Base-by-base conservation (phyloP, 2,797 vertebrate species). In the Diceros bicornis region DNA sequence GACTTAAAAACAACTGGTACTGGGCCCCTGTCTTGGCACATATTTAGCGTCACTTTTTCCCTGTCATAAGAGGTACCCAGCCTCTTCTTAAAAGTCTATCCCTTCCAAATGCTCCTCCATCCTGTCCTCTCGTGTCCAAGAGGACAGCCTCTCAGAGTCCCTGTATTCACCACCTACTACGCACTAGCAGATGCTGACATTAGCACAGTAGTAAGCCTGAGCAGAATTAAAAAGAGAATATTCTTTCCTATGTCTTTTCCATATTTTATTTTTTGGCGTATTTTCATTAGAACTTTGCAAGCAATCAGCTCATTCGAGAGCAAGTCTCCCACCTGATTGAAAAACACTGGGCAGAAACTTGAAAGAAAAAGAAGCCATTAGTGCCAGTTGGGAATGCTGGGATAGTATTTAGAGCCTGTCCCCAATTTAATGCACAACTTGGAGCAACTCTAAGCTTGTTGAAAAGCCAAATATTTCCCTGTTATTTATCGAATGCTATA, bases 201-300 rank as follows among this genome's bases (percentile, higher is more conserved):
- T 59, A 74, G 64, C n/a, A 20, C 68, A 57, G 77, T 77, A 71
- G 52, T 64, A 81, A 82, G 21, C 61, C 87, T 61, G 23, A 44
- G 32, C 9, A 91, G 52, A 86, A 86, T 75, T 75, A 4, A 50
- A 64, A 69, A 34, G 32, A 44, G 21, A 77, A 41, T 57, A 41
- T 86, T 44, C 27, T 90, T 81, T 71, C 32, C 62, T 71, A 1
- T 64, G 37, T 64, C 29, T 61, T 77, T 90, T 61, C n/a, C 37
- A 11, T 69, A 27, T 82, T 81, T 83, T 78, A 23, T 41, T 75
- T 61, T 72, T 86, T 78, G 47, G 9, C 29, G 16, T 55, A 16
- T 44, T 93, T 71, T 96, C 10, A 59, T 96, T 79, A 75, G 62
- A 83, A 69, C 52, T 93, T 32, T 72, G 64, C 55, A 83, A 82